Conservation (phyloP, 2,113 vertebrate genomes). For the Apodemus sylvaticus region DNA sequence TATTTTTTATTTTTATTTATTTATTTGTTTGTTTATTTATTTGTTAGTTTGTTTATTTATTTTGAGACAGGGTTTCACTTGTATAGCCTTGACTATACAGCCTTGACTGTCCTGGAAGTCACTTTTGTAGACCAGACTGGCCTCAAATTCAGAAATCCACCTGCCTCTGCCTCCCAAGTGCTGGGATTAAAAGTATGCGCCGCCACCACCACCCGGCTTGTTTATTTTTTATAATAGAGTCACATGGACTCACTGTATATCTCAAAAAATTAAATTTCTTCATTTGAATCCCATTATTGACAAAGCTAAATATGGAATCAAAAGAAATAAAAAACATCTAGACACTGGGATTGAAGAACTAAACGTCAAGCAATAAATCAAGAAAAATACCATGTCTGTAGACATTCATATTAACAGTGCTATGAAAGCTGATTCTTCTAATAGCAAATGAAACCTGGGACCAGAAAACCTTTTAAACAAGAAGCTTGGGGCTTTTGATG, state of each 20-base stretch:
- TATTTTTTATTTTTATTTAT: no score
- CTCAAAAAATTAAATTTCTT: slow-evolving; percentile 16
- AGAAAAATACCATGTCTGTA: background rate
- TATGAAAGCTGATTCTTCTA: background rate
- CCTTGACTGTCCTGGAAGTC: no score
- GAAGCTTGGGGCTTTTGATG: background rate
- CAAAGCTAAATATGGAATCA: slow-evolving; percentile 8
- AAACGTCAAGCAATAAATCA: background rate
- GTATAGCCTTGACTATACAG: no score
- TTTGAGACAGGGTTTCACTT: no score
- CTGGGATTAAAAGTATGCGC: no score
- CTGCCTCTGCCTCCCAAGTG: no score
- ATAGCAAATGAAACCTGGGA: slow-evolving; percentile 31
- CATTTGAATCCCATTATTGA: background rate
- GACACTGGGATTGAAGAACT: background rate
- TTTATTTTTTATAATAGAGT: background rate
- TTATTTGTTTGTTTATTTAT: no score
- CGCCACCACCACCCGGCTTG: no score
- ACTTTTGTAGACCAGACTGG: no score
- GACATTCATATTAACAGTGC: background rate
- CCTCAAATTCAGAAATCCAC: no score
- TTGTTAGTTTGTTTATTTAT: no score
- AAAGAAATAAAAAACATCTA: background rate
- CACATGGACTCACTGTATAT: background rate
- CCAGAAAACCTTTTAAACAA: slow-evolving; percentile 36